Evolutionary conservation across 2,888 invertebrate genomes (phyloP).

Genomic region (Amblyjoppa proteus): DNA sequence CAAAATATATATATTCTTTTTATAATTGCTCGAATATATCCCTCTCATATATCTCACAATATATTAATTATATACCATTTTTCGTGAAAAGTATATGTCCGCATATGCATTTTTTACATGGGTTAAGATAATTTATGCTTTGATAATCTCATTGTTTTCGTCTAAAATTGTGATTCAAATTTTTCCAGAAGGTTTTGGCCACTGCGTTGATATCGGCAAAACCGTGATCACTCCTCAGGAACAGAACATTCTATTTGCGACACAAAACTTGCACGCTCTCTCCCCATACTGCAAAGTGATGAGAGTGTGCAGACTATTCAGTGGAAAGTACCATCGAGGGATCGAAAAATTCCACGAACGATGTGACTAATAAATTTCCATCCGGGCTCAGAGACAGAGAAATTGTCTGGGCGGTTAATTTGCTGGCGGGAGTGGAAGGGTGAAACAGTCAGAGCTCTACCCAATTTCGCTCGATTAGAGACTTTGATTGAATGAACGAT

Average conservation of each 20-base stretch:
- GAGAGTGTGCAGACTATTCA: constrained; percentile 15
- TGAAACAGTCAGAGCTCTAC: constrained; percentile 41
- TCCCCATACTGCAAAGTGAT: not conserved
- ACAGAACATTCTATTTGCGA: not conserved
- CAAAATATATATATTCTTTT: no score
- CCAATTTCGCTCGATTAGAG: constrained; percentile 69
- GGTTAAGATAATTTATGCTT: no score
- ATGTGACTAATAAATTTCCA: constrained; percentile 68
- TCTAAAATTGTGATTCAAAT: no score
- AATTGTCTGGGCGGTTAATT: constrained; percentile 49
- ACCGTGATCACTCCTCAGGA: no score
- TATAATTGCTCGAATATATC: no score
- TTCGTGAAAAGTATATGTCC: no score
- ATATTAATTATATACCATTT: no score
- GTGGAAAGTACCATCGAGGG: constrained; percentile 70
- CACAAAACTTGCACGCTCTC: not conserved
- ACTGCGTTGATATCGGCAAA: no score
- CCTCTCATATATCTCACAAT: no score
- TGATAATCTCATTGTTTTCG: no score
- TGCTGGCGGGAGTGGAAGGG: constrained; percentile 45
- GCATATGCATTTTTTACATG: no score
- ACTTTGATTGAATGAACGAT: constrained; percentile 71
- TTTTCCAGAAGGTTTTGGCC: no score
- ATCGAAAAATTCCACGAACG: constrained; percentile 66
- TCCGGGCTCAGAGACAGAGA: constrained; percentile 64